A percentile compares a stretch with the other conserved stretches of the same genome.
phyloP scores from a whole-genome alignment of 92 coral and sea anemone genomes.

The Nematostella vectensis region DNA sequence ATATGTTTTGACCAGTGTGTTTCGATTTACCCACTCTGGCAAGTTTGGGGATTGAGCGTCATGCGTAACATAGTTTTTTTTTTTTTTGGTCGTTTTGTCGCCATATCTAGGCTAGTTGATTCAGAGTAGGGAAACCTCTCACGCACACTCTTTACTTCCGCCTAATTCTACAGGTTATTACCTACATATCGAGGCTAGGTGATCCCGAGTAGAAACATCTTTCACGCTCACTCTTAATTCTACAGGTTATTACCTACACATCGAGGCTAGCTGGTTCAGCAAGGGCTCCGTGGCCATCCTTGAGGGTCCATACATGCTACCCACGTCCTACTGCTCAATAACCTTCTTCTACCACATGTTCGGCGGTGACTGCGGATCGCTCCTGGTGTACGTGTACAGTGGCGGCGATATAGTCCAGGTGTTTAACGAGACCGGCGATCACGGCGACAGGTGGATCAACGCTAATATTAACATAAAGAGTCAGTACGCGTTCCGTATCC shows the following conservation, averaged over 20 bases:
- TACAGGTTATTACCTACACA: conserved; percentile 80
- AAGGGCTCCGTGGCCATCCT: conserved; percentile 70
- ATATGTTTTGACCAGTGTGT: too few species aligned
- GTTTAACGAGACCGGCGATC: conserved; percentile 63
- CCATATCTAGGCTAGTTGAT: too few species aligned
- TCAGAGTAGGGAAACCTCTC: too few species aligned
- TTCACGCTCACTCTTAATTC: background rate
- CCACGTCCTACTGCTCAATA: conserved; percentile 56
- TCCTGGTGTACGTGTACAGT: conserved; percentile 62
- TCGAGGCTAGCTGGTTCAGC: conserved; percentile 72
- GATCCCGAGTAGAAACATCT: too few species aligned
- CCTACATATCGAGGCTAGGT: too few species aligned
- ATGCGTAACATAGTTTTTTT: too few species aligned
- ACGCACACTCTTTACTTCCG: background rate
- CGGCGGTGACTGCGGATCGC: conserved; percentile 72
- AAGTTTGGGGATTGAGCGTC: too few species aligned
- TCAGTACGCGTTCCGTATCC: conserved; percentile 71
- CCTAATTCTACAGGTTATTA: conserved; percentile 46
- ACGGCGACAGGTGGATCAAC: conserved; percentile 42
- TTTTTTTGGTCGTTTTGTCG: too few species aligned
- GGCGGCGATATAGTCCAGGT: conserved; percentile 32
- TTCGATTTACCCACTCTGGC: too few species aligned
- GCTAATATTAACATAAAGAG: conserved; percentile 45
- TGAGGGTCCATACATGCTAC: conserved; percentile 78
- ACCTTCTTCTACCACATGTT: conserved; percentile 85